A percentile compares a stretch with the other conserved stretches of the same genome.
These are phyloP conservation scores for Thymelicus lineola DNA, from an alignment of 2,888 invertebrate species.

Conservation along the genomic window DNA sequence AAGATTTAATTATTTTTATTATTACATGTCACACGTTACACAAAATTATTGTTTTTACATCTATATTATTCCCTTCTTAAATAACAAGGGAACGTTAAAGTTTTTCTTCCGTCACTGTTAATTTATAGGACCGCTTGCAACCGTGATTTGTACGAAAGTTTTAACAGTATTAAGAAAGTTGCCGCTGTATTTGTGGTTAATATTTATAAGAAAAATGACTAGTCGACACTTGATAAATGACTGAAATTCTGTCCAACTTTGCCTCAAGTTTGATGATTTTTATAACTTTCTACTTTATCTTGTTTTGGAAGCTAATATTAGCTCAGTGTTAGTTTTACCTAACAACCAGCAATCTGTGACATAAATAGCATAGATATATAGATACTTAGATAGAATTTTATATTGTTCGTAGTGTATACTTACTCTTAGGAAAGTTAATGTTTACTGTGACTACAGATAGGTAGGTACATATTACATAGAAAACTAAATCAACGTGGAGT, in stretches of 20 bases:
- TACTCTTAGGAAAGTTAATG: too few species aligned
- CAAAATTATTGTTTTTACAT: background rate
- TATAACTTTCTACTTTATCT: slow-evolving; percentile 18
- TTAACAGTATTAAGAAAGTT: slow-evolving; percentile 58
- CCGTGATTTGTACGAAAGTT: slow-evolving; percentile 75
- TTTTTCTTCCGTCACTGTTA: slow-evolving; percentile 52
- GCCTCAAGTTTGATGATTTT: slow-evolving; percentile 29
- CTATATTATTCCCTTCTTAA: background rate
- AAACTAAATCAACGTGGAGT: too few species aligned
- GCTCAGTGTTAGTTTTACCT: background rate
- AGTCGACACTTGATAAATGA: slow-evolving; percentile 67
- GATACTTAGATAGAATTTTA: too few species aligned
- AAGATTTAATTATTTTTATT: background rate
- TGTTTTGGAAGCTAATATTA: slow-evolving; percentile 2
- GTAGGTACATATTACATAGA: too few species aligned
- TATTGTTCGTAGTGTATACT: too few species aligned
- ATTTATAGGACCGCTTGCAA: slow-evolving; percentile 67
- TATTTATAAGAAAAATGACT: slow-evolving; percentile 70
- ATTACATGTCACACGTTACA: background rate
- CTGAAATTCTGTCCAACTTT: slow-evolving; percentile 46
- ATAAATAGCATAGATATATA: background rate
- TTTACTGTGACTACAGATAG: too few species aligned
- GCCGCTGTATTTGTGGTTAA: slow-evolving; percentile 58
- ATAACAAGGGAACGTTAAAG: slow-evolving; percentile 22
- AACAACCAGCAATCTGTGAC: background rate